Conservation (phyloP, 2,888 invertebrate genomes). For the Anarsia innoxiella region DNA sequence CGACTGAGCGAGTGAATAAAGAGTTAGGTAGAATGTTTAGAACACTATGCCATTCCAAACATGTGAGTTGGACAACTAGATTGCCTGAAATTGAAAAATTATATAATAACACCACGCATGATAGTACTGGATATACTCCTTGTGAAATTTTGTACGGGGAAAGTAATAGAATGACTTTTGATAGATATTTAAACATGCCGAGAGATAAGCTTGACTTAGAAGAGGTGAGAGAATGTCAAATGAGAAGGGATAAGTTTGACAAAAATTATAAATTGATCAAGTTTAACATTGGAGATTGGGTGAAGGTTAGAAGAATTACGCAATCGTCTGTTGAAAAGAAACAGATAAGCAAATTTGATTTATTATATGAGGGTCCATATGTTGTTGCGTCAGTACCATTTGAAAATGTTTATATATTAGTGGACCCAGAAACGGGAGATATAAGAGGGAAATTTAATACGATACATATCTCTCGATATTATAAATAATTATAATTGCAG, state of each 20-base stretch:
- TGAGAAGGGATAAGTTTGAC: not conserved
- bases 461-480: constrained; percentile 8
- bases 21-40: constrained; percentile 12
- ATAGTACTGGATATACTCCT: constrained; percentile 3
- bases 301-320: not conserved
- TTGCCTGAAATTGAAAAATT: constrained; percentile 1
- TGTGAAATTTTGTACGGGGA: not conserved
- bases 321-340: constrained; percentile 1
- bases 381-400: constrained; percentile 4
- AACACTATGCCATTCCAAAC: not conserved
- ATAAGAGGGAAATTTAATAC: constrained; percentile 9
- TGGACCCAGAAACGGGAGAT: not conserved
- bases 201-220: too few species aligned
- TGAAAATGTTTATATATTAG: constrained; percentile 8
- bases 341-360: constrained; percentile 1
- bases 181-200: not conserved
- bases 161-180: not conserved
- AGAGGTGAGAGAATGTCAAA: not conserved
- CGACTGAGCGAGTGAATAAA: constrained; percentile 10
- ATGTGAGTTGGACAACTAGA: constrained; percentile 1
- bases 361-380: constrained; percentile 8
- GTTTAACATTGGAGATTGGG: not conserved
- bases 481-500: not conserved
- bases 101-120: constrained; percentile 2
- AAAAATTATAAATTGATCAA: not conserved